These are phyloP conservation scores for Anolis sagrei DNA, from an alignment of 2,113 vertebrate species.

Conservation along the genomic window DNA sequence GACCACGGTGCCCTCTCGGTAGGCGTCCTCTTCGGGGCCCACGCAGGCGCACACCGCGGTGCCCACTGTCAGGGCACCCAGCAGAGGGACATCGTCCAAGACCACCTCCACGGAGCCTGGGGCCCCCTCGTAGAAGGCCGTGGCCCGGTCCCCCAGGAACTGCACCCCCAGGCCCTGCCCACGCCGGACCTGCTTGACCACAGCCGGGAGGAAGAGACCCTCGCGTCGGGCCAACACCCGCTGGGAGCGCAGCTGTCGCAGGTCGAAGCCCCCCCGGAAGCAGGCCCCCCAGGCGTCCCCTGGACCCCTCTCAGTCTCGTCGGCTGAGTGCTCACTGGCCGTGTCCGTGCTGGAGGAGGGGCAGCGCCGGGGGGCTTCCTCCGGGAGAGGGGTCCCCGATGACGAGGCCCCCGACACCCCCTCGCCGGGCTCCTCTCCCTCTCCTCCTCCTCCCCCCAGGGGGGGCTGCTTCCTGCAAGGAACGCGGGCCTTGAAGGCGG, in stretches of 20 bases:
- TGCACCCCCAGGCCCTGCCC: slow-evolving; percentile 83
- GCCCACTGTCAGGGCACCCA: slow-evolving; percentile 77
- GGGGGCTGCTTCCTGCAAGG: slow-evolving; percentile 89
- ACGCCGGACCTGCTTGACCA: slow-evolving; percentile 83
- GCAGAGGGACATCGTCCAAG: slow-evolving; percentile 82
- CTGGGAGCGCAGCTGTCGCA: slow-evolving; percentile 84
- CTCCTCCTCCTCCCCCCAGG: slow-evolving; percentile 38
- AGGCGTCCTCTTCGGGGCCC: slow-evolving; percentile 74
- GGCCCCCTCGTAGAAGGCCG: slow-evolving; percentile 77
- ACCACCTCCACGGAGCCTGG: slow-evolving; percentile 78
- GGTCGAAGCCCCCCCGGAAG: slow-evolving; percentile 60
- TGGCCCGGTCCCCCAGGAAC: slow-evolving; percentile 79
- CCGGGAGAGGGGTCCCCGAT: not conserved
- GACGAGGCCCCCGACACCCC: not conserved
- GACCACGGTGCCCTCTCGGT: slow-evolving; percentile 84
- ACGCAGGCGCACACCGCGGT: slow-evolving; percentile 85
- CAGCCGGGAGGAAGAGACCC: slow-evolving; percentile 80
- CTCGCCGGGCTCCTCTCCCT: slow-evolving; percentile 75
- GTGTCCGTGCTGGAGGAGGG: slow-evolving; percentile 88
- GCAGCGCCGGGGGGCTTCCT: slow-evolving; percentile 71
- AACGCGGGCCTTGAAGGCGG: slow-evolving; percentile 89
- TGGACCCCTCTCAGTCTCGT: slow-evolving; percentile 77
- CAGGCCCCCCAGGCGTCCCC: slow-evolving; percentile 37
- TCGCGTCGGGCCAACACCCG: slow-evolving; percentile 83
- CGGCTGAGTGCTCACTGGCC: slow-evolving; percentile 88